These are phyloP conservation scores for Coptotermes formosanus DNA, from an alignment of 1,140 invertebrate species.

Conservation along the genomic window DNA sequence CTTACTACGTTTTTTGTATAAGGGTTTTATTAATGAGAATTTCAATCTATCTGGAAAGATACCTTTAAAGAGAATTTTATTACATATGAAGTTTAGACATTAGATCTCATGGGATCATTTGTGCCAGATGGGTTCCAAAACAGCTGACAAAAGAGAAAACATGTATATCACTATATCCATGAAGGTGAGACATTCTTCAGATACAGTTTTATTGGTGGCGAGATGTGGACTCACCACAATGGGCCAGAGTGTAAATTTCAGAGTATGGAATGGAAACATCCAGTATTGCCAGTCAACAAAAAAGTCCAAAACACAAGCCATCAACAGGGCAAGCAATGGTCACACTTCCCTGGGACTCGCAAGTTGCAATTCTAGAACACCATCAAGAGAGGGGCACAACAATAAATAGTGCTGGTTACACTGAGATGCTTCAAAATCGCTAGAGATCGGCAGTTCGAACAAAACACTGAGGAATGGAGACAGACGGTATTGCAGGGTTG, in stretches of 20 bases:
- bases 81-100: too few species aligned
- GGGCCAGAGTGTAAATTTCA: background rate
- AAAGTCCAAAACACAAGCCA: background rate
- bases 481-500: background rate
- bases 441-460: background rate
- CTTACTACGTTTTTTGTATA: too few species aligned
- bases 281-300: background rate
- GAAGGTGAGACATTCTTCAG: background rate
- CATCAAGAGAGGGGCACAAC: background rate
- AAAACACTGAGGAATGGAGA: background rate
- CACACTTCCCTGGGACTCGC: background rate
- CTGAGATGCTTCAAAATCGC: background rate
- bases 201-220: background rate
- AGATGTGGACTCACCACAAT: background rate
- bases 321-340: background rate
- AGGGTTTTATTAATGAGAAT: too few species aligned
- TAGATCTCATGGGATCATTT: too few species aligned
- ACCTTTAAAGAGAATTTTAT: too few species aligned
- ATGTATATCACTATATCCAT: background rate
- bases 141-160: too few species aligned
- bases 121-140: too few species aligned
- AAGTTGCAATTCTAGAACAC: background rate
- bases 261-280: constrained; percentile 22
- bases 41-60: too few species aligned
- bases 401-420: background rate